These are phyloP conservation scores for Ia io DNA, from an alignment of 2,113 vertebrate species.

Conservation along the genomic window DNA sequence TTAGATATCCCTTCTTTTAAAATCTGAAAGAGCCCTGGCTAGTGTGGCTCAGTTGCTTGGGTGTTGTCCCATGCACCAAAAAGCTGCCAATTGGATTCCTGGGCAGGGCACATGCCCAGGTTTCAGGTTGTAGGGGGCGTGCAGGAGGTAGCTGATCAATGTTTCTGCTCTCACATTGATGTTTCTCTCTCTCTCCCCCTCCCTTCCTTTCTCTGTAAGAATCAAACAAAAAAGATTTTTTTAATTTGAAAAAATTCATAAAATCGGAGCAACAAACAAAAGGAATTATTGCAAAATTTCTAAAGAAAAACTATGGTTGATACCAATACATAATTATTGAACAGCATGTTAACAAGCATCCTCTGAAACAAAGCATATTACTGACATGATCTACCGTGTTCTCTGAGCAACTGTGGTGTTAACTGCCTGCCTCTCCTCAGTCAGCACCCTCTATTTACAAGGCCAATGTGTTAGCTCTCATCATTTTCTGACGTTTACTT, in stretches of 20 bases:
- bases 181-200: background rate
- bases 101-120: too few species aligned
- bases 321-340: background rate
- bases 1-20: background rate
- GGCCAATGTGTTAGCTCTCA: background rate
- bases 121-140: background rate
- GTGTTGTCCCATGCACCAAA: background rate
- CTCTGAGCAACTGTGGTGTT: fast-evolving
- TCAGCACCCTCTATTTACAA: background rate
- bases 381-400: fast-evolving
- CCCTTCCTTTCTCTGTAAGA: background rate
- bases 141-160: background rate
- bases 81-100: background rate
- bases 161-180: background rate
- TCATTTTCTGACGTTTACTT: background rate
- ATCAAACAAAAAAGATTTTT: background rate
- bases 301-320: background rate
- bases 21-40: background rate
- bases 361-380: fast-evolving
- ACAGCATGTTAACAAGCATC: background rate
- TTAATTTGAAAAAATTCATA: background rate
- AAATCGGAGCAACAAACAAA: background rate
- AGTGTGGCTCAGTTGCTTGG: background rate
- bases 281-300: background rate
- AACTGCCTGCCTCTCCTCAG: background rate